These are phyloP conservation scores for Galaxias olidus DNA, from an alignment of 2,797 vertebrate species.

Conservation along the genomic window DNA sequence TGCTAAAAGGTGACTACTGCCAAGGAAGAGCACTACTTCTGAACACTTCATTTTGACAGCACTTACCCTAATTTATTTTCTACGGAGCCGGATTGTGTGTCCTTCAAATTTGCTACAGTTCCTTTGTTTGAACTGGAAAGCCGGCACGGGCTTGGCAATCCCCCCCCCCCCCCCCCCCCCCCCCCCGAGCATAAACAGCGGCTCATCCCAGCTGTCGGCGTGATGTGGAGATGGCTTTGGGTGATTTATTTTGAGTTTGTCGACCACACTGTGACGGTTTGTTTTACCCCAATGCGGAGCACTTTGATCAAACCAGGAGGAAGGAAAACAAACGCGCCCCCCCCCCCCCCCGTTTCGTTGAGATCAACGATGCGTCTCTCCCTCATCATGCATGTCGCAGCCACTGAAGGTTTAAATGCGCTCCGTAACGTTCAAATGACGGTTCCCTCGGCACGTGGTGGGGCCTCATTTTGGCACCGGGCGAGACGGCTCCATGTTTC, in stretches of 20 bases:
- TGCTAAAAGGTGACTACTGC: conserved; percentile 1
- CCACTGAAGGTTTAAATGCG: no score
- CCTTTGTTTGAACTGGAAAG: no score
- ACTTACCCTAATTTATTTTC: background rate
- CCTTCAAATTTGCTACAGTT: conserved; percentile 4
- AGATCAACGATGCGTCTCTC: no score
- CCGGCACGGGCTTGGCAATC: no score
- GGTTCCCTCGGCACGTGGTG: no score
- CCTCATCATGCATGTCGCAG: no score
- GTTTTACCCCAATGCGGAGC: conserved; percentile 50
- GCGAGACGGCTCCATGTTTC: conserved; percentile 47
- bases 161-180: no score
- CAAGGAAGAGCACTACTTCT: background rate
- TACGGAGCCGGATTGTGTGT: background rate
- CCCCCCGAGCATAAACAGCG: background rate
- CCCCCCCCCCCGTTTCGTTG: conserved; percentile 20
- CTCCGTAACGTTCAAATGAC: no score
- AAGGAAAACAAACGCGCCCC: no score
- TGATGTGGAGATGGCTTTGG: background rate
- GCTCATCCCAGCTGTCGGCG: conserved; percentile 1
- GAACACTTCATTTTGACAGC: background rate
- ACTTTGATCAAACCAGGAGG: conserved; percentile 59
- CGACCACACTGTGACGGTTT: conserved; percentile 18
- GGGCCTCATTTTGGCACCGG: conserved; percentile 1
- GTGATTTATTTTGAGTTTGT: conserved; percentile 4